Base-by-base conservation (phyloP, 53 echinoderm and acorn worm species). In the Mesocentrotus franciscanus region DNA sequence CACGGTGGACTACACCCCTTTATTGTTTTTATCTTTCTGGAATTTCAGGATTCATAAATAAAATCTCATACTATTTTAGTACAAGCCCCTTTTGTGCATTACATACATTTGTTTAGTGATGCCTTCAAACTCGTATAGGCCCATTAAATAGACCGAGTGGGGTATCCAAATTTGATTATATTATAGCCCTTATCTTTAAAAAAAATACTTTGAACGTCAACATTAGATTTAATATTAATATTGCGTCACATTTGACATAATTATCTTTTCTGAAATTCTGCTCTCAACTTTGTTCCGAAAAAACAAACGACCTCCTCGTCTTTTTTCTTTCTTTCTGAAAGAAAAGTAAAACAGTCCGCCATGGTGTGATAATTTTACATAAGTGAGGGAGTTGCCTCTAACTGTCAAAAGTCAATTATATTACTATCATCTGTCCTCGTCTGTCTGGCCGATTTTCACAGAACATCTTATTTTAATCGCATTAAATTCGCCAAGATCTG, bases 391-490 rank as follows among this genome's bases (percentile, higher is more conserved):
- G 81, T 81, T 17, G 39, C 81, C 81, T 81, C 22, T 81, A 17
- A 18, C 81, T 81, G 81, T 81, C 81, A 42, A 81, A 81, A 42
- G 81, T 42, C 36, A 76, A 81, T 81, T 20, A 42, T 81, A 36
- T 18, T 20, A 81, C 42, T 76, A 11, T 84, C 84, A 84, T 49
- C 5, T 10, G 24, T 24, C 24, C 49, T 85, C 26, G 85, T 85
- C 56, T 58, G 59, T 42, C 42, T n/a, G 27, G 56, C 57, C 9
- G 29, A 87, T 58, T 59, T 87, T 58, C 87, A 87, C 17, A 12
- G 57, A 87, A 58, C 59, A 87, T 87, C 87, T 87, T 58, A 22
- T n/a, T 87, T 57, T 27, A 58, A 58, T 87, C 87, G 58, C 56
- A 57, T 81, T 81, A 33, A 61, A 42, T 36, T 81, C 81, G 9